Evolutionary conservation across 2,888 invertebrate species (phyloP).

Genomic region (Pammene aurita): DNA sequence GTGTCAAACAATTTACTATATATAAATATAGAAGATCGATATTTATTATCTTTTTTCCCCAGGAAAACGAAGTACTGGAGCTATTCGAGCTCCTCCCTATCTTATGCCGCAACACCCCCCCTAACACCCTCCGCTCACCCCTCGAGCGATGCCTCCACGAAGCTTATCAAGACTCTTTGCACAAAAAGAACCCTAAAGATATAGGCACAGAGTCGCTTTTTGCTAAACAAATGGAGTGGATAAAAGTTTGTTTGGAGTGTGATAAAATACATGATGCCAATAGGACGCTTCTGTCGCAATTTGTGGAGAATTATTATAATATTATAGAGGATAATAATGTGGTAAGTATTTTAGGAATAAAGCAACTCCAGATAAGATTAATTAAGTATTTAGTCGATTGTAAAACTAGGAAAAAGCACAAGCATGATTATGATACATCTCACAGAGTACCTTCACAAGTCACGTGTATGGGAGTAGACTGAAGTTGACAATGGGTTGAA

Average conservation of each 20-base stretch:
- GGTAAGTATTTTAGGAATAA: constrained; percentile 63
- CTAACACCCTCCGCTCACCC: constrained; percentile 80
- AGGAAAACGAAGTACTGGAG: constrained; percentile 76
- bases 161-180: constrained; percentile 54
- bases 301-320: constrained; percentile 76
- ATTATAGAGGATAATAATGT: constrained; percentile 71
- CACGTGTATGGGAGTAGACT: no score
- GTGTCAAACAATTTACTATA: no score
- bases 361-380: no score
- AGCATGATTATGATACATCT: no score
- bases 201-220: constrained; percentile 54
- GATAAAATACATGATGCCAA: constrained; percentile 84
- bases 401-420: no score
- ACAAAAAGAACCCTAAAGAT: constrained; percentile 43
- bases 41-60: constrained; percentile 46
- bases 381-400: no score
- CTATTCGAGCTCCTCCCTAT: constrained; percentile 80
- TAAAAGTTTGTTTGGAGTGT: constrained; percentile 74
- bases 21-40: no score
- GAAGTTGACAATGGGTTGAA: no score
- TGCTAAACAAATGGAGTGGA: constrained; percentile 56
- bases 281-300: constrained; percentile 76
- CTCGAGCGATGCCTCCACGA: constrained; percentile 76
- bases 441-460: no score
- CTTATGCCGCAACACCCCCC: constrained; percentile 83